Evolutionary conservation across 2,888 invertebrate species (phyloP).

Genomic region (Pseudoips prasinana): DNA sequence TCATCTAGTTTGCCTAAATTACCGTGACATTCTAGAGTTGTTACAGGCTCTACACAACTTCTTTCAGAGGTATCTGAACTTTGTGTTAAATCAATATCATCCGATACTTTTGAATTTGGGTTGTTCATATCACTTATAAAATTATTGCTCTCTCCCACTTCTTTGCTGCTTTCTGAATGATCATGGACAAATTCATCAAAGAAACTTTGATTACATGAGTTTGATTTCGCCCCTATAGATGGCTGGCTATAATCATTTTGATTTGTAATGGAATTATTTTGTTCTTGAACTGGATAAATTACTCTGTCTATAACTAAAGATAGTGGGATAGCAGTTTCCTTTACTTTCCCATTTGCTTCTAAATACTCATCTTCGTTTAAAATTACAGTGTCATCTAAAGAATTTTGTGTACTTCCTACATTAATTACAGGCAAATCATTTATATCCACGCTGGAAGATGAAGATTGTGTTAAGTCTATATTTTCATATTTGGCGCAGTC

Average conservation of each 20-base stretch:
- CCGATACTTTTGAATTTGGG: constrained; percentile 6
- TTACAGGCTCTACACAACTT: constrained; percentile 3
- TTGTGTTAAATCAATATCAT: constrained; percentile 59
- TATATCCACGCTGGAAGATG: constrained; percentile 37
- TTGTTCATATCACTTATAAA: not conserved
- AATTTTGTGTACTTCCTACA: constrained; percentile 32
- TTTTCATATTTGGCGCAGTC: constrained; percentile 17
- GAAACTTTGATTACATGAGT: constrained; percentile 31
- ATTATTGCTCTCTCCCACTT: constrained; percentile 6
- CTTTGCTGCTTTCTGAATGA: constrained; percentile 41
- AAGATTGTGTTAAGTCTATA: constrained; percentile 58
- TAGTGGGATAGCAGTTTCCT: constrained; percentile 3
- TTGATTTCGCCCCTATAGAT: not conserved
- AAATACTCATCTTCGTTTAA: constrained; percentile 35
- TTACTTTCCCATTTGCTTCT: constrained; percentile 10
- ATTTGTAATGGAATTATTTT: constrained; percentile 6
- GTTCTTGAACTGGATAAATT: constrained; percentile 34
- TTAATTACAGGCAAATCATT: constrained; percentile 51
- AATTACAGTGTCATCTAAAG: constrained; percentile 47
- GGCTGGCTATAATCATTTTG: constrained; percentile 1
- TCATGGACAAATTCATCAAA: constrained; percentile 49
- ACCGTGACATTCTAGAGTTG: constrained; percentile 12
- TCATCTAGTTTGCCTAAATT: constrained; percentile 50
- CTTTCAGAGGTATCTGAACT: constrained; percentile 36
- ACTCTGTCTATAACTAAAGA: constrained; percentile 5